Conservation (phyloP, 2,113 vertebrate species). For the Eolophus roseicapilla region DNA sequence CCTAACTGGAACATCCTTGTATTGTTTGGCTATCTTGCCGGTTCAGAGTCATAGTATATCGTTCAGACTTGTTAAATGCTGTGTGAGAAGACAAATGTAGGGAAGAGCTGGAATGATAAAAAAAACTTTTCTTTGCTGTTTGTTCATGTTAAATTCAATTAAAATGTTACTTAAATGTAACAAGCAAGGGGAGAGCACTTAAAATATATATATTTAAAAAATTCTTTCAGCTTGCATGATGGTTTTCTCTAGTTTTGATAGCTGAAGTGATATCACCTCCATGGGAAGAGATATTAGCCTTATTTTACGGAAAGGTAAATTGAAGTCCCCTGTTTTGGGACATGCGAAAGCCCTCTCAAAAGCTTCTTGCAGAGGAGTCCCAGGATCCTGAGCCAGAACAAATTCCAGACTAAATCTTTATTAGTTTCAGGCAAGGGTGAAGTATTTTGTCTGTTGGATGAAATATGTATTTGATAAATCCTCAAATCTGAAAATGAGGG, state of each 20-base stretch:
- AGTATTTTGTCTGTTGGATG: not conserved
- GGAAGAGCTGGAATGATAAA: not conserved
- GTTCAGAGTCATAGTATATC: fast-evolving
- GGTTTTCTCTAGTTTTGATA: not conserved
- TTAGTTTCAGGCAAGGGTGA: not conserved
- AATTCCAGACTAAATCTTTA: not conserved
- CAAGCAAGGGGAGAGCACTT: not conserved
- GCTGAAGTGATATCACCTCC: not conserved
- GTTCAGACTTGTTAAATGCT: not conserved
- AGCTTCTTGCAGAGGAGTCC: not conserved
- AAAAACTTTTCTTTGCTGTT: not conserved
- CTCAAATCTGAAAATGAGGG: not conserved
- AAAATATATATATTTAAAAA: not conserved
- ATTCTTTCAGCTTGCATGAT: not conserved
- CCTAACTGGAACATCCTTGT: not conserved
- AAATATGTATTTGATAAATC: not conserved
- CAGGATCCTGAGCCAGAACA: not conserved
- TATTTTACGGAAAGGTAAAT: not conserved
- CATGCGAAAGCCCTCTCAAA: fast-evolving
- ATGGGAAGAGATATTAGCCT: not conserved
- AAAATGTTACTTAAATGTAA: not conserved
- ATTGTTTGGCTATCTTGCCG: fast-evolving
- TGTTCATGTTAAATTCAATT: not conserved
- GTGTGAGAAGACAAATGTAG: not conserved
- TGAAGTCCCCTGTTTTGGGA: not conserved